Percentiles rank a stretch among this genome's conserved stretches.
These are phyloP conservation scores for Chrysina gloriosa DNA, from an alignment of 2,888 invertebrate species.

Conservation along the genomic window DNA sequence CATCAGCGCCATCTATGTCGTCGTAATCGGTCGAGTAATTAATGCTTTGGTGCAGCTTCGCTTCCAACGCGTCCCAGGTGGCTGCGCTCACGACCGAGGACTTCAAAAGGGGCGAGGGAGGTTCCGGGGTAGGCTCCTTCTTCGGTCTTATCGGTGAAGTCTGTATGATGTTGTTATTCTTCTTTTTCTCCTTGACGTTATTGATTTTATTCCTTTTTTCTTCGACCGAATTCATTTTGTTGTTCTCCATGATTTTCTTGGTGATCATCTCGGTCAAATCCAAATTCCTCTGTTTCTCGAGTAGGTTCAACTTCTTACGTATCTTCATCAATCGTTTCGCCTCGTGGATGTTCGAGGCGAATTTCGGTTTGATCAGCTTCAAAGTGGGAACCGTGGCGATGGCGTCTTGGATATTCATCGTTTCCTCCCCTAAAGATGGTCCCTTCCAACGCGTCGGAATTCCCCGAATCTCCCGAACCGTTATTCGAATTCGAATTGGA, in stretches of 20 bases:
- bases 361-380: constrained; percentile 74
- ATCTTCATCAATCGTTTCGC: constrained; percentile 75
- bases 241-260: constrained; percentile 12
- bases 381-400: constrained; percentile 42
- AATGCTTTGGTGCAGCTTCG: constrained; percentile 58
- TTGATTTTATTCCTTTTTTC: not conserved
- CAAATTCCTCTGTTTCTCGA: constrained; percentile 64
- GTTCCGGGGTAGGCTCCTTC: constrained; percentile 20
- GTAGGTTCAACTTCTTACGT: constrained; percentile 72
- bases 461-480: constrained; percentile 59
- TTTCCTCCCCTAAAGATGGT: not conserved
- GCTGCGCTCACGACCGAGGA: constrained; percentile 59
- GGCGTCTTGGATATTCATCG: constrained; percentile 24
- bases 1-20: constrained; percentile 9
- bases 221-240: not conserved
- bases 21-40: constrained; percentile 39
- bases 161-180: constrained; percentile 7
- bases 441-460: constrained; percentile 56
- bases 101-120: constrained; percentile 42
- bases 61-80: constrained; percentile 62
- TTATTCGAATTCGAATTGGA: constrained; percentile 50
- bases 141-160: not conserved
- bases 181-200: constrained; percentile 12
- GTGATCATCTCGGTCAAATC: constrained; percentile 10
- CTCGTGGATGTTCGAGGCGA: constrained; percentile 76